Evolutionary conservation across 2,113 vertebrate genomes (phyloP), one percentile per base, ranked within the genome.

Genomic region (Alligator mississippiensis): DNA sequence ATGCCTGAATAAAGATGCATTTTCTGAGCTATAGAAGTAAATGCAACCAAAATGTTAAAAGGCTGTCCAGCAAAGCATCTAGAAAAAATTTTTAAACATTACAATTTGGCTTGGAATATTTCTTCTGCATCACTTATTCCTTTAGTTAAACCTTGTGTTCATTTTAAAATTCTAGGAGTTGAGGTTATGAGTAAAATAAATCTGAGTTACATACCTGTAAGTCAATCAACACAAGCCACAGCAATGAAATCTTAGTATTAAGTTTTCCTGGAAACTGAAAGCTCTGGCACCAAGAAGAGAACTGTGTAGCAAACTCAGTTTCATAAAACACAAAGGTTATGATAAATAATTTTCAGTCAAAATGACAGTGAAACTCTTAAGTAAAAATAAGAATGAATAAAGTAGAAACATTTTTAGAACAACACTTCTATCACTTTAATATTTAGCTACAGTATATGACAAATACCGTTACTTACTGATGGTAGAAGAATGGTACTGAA

Each of bases 11-110:
- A 13, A 47, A 80, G 22, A 88, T 60, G 77, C 38, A 30, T 22
- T 89, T 95, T 64, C 34, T 88, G 84, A 84, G 78, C 2, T 64
- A 17, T 8, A 64, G 75, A 89, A 93, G 75, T 70, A 90, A 76
- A 92, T 84, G 3, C 27, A 76, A 28, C n/a, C 22, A 79, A 87
- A 92, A 89, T 91, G 89, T 74, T 89, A 61, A 47, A 72, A 83
- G 85, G 79, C 14, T 68, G 63, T 72, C 84, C 84, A 87, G 63
- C 1, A 61, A 27, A 77, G 47, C 47, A 47, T 47, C 47, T 47
- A 47, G 47, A 7, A 47, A 47, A 47, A 47, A 70, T 17, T 83
- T 87, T 72, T 7, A 1, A 61, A 77, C 47, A 66, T 38, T 60
- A 2, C 70, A 21, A 80, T 83, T 8, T 24, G 22, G 12, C 21